These are phyloP conservation scores for Rhabdophis nuchalis DNA, from an alignment of 2,797 vertebrate genomes.

Conservation along the genomic window DNA sequence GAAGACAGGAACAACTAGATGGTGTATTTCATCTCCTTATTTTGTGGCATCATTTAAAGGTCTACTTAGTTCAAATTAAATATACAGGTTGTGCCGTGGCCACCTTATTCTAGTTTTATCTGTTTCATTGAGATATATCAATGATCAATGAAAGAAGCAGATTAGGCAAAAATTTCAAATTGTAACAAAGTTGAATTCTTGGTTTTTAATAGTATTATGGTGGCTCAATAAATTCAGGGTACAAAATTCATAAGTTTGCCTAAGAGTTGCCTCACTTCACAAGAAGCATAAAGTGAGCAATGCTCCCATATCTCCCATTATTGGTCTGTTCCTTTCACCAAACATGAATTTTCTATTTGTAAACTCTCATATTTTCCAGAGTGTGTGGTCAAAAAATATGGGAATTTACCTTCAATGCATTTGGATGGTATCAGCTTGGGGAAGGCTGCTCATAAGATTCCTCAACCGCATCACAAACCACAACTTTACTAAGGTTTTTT, in stretches of 20 bases:
- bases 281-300: neutral
- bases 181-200: neutral
- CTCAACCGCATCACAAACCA: too few relatives aligned
- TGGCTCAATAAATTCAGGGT: neutral
- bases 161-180: neutral
- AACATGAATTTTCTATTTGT: neutral
- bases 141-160: neutral
- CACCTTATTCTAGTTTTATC: neutral
- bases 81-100: neutral
- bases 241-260: neutral
- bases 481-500: too few relatives aligned
- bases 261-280: neutral
- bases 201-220: neutral
- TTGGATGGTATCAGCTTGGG: neutral
- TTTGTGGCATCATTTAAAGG: neutral
- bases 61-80: neutral
- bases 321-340: neutral
- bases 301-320: neutral
- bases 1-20: neutral
- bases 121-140: neutral
- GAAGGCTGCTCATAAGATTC: neutral
- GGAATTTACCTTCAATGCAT: neutral
- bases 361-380: neutral
- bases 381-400: neutral
- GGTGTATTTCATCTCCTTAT: neutral